phyloP scores from a whole-genome alignment of 2,888 invertebrate genomes.

The Ashinkailepas kermadecensis region DNA sequence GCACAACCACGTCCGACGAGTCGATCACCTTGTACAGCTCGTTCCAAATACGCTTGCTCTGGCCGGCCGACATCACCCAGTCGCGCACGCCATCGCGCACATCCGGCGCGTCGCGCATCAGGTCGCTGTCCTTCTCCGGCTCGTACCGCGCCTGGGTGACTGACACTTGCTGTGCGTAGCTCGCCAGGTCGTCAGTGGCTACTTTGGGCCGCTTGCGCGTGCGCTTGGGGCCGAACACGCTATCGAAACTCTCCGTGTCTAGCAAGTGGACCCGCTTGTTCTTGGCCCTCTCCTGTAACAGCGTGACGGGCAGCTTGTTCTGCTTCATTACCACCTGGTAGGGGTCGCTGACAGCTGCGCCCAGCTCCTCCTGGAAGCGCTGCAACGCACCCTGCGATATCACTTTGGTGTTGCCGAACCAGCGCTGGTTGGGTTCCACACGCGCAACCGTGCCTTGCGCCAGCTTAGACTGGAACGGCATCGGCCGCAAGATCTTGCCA shows the following conservation, averaged over 20 bases:
- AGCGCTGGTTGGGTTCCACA: slow-evolving; percentile 94
- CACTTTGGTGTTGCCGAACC: slow-evolving; percentile 98
- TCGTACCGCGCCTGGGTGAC: slow-evolving; percentile 68
- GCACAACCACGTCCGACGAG: slow-evolving; percentile 92
- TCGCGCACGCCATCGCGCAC: slow-evolving; percentile 74
- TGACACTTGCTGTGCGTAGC: slow-evolving; percentile 64
- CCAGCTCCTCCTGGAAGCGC: slow-evolving; percentile 76
- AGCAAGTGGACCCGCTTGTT: slow-evolving; percentile 85
- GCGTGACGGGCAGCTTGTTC: slow-evolving; percentile 84
- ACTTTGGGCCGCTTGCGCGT: slow-evolving; percentile 79
- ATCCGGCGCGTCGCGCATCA: slow-evolving; percentile 65
- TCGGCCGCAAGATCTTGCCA: slow-evolving; percentile 84
- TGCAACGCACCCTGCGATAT: slow-evolving; percentile 69
- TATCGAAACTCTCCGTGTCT: slow-evolving; percentile 89
- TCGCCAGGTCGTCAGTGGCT: slow-evolving; percentile 60
- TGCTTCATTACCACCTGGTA: slow-evolving; percentile 97
- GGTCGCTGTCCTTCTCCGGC: slow-evolving; percentile 69
- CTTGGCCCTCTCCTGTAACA: slow-evolving; percentile 86
- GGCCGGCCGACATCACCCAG: slow-evolving; percentile 87
- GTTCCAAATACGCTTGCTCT: slow-evolving; percentile 97
- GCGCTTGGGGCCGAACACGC: slow-evolving; percentile 91
- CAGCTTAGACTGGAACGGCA: slow-evolving; percentile 88
- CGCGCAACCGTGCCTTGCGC: slow-evolving; percentile 52
- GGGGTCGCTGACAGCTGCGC: slow-evolving; percentile 87
- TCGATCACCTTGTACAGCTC: slow-evolving; percentile 98